A percentile compares a stretch with the other conserved stretches of the same genome.
phyloP scores from a whole-genome alignment of 2,888 invertebrate species.

The Piscicola geometra region DNA sequence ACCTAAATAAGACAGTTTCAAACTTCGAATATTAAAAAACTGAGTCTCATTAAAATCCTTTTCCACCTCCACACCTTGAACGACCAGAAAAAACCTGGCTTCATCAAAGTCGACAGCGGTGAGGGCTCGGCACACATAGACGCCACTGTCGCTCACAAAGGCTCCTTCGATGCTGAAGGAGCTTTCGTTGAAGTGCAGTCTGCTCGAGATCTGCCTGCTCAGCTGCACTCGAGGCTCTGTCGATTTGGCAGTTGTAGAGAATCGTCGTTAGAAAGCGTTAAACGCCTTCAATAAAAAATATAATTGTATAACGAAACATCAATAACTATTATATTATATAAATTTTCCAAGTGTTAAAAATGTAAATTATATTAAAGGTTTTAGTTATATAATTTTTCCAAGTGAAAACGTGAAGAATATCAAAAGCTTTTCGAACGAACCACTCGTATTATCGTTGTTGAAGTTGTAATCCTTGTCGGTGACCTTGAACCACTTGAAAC shows the following conservation, averaged over 20 bases:
- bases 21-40: neutral
- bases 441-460: neutral
- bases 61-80: conserved; percentile 66
- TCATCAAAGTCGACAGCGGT: conserved; percentile 81
- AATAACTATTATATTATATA: too few relatives aligned
- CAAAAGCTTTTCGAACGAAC: too few relatives aligned
- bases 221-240: neutral
- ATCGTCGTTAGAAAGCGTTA: too few relatives aligned
- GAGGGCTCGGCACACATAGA: conserved; percentile 86
- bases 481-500: conserved; percentile 13
- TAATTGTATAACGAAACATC: too few relatives aligned
- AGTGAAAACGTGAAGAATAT: too few relatives aligned
- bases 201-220: neutral
- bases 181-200: conserved; percentile 63
- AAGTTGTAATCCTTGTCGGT: conserved; percentile 7
- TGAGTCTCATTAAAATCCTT: neutral
- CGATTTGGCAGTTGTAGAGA: too few relatives aligned
- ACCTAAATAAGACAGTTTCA: neutral
- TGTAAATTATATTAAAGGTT: neutral
- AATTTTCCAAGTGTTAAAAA: too few relatives aligned
- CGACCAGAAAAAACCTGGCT: conserved; percentile 80
- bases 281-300: too few relatives aligned
- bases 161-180: conserved; percentile 90
- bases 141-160: conserved; percentile 85
- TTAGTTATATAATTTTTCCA: too few relatives aligned